Evolutionary conservation across 2,797 vertebrate genomes (phyloP).

Genomic region (Eutrigla gurnardus): DNA sequence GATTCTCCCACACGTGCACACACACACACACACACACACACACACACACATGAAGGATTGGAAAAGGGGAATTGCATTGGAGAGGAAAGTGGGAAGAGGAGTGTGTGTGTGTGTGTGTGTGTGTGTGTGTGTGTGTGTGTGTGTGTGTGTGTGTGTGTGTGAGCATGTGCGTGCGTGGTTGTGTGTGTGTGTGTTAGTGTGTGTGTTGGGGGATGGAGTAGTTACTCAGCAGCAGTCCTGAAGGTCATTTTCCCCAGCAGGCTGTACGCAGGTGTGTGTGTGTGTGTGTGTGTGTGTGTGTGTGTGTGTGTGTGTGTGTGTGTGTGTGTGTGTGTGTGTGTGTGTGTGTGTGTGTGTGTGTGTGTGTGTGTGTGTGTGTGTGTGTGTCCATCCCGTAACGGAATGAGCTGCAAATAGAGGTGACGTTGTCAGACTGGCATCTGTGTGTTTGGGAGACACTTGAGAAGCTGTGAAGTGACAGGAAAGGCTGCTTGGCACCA

Average conservation of each 20-base stretch:
- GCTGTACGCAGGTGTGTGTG: constrained; percentile 22
- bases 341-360: background rate
- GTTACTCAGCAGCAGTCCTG: constrained; percentile 58
- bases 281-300: background rate
- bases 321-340: constrained; percentile 7
- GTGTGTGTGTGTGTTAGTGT: constrained; percentile 8
- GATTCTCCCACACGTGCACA: background rate
- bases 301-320: constrained; percentile 5
- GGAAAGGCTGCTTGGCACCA: constrained; percentile 61
- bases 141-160: constrained; percentile 3
- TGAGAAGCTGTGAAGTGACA: constrained; percentile 74
- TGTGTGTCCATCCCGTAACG: constrained; percentile 23
- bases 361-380: constrained; percentile 1
- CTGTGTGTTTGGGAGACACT: constrained; percentile 70
- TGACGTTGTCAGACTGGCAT: constrained; percentile 61
- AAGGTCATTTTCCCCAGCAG: constrained; percentile 64
- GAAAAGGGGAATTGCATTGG: constrained; percentile 10
- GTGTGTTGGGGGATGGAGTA: constrained; percentile 15
- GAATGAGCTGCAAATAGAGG: constrained; percentile 39
- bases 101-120: constrained; percentile 1
- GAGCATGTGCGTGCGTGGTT: constrained; percentile 2
- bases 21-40: background rate
- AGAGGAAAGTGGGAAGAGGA: constrained; percentile 3
- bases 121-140: constrained; percentile 12
- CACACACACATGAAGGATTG: background rate